These are phyloP conservation scores for Epizoanthus scotinus DNA, from an alignment of 92 coral and sea anemone genomes.

Conservation along the genomic window DNA sequence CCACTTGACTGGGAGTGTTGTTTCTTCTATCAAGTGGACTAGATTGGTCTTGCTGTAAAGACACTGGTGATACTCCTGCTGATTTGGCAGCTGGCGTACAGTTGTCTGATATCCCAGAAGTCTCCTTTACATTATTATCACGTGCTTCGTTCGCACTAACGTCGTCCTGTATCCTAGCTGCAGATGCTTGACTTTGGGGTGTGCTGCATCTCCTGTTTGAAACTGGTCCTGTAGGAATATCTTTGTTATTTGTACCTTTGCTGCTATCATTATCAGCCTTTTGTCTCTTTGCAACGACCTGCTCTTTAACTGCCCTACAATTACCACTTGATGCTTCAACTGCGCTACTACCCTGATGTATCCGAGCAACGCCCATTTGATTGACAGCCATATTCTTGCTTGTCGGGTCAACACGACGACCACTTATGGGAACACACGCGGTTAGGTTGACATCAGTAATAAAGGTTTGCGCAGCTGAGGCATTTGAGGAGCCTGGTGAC, in stretches of 20 bases:
- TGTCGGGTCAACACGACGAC: not conserved
- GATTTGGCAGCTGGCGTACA: not conserved
- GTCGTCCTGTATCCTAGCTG: not conserved
- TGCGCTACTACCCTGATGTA: not conserved
- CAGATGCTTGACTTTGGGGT: not conserved
- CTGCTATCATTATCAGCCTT: not conserved
- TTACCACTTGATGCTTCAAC: not conserved
- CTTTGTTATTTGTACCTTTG: not conserved
- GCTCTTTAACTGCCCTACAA: not conserved
- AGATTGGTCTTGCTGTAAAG: not conserved
- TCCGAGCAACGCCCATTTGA: not conserved
- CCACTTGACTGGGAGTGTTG: not conserved
- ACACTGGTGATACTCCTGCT: not conserved
- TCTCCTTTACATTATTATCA: not conserved
- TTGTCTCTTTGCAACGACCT: not conserved
- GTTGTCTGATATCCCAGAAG: not conserved
- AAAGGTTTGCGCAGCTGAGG: slow-evolving; percentile 15
- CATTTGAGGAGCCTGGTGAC: not conserved
- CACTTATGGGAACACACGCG: not conserved
- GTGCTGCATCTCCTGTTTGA: not conserved
- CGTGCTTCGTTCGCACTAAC: not conserved
- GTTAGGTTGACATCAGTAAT: slow-evolving; percentile 21
- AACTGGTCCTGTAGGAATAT: not conserved
- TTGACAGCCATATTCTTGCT: not conserved
- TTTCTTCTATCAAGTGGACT: not conserved